Percentiles rank a stretch among this genome's conserved stretches.
Evolutionary conservation across 2,888 invertebrate species (phyloP).

Genomic region (Leptura quadrifasciata): DNA sequence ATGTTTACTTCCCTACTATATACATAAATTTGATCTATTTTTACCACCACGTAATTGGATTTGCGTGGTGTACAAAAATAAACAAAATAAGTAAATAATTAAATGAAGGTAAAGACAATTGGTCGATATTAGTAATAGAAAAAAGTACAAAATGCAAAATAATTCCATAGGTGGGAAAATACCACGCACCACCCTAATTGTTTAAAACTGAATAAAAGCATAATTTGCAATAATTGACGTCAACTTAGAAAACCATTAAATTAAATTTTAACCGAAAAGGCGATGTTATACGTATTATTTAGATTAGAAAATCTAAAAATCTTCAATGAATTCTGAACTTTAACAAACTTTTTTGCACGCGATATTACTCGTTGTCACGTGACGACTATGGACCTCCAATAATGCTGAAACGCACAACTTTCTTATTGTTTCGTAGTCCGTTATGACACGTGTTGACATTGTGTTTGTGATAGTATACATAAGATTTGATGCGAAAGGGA

Average conservation of each 20-base stretch:
- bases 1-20: too few species aligned
- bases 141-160: too few species aligned
- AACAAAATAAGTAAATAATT: too few species aligned
- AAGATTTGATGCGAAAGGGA: too few species aligned
- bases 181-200: neutral
- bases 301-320: constrained; percentile 61
- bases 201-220: constrained; percentile 41
- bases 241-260: constrained; percentile 57
- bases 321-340: constrained; percentile 61
- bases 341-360: constrained; percentile 63
- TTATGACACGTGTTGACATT: neutral
- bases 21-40: too few species aligned
- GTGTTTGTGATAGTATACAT: too few species aligned
- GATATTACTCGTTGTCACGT: constrained; percentile 67
- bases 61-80: too few species aligned
- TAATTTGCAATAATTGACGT: constrained; percentile 55
- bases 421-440: neutral
- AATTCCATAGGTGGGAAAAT: too few species aligned
- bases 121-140: too few species aligned
- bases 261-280: constrained; percentile 62
- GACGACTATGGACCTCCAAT: constrained; percentile 41
- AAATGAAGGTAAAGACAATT: too few species aligned
- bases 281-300: constrained; percentile 62
- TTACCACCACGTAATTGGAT: too few species aligned
- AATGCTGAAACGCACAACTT: neutral